Conservation (phyloP, 2,797 vertebrate genomes). For the Enteromius treurensis region DNA sequence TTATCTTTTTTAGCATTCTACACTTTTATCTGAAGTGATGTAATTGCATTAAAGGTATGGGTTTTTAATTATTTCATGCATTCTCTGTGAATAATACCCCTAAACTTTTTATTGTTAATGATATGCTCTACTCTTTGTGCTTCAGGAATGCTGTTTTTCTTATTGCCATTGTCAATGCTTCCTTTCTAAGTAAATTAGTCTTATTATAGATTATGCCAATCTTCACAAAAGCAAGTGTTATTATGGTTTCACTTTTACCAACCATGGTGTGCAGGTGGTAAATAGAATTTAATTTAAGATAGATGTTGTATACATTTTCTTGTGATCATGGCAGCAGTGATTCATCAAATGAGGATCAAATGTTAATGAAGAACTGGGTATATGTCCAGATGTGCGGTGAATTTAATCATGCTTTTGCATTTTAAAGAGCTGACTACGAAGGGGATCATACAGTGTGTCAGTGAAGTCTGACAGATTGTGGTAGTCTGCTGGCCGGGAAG, state of each 20-base stretch:
- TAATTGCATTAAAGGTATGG: background rate
- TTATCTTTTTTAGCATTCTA: background rate
- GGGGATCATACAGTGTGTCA: background rate
- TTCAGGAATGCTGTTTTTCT: background rate
- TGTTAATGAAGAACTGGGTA: background rate
- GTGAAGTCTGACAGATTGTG: background rate
- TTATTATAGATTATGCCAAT: too few species aligned
- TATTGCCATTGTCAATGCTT: background rate
- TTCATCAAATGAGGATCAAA: slow-evolving; percentile 15
- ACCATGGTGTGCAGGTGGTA: background rate
- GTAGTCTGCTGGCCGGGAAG: background rate
- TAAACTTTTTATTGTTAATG: background rate
- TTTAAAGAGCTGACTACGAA: background rate
- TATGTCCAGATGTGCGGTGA: background rate
- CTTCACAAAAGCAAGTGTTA: too few species aligned
- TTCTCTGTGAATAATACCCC: background rate
- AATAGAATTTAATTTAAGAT: background rate
- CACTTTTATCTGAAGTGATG: background rate
- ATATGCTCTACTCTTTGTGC: background rate
- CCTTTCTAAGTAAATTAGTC: background rate
- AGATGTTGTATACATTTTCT: background rate
- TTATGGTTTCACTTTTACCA: background rate
- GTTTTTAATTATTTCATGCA: background rate
- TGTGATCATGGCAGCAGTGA: slow-evolving; percentile 7
- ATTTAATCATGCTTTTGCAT: background rate